A percentile compares a stretch with the other conserved stretches of the same genome.
Conservation (phyloP, 2,797 vertebrate species). For the Macrochelys suwanniensis region DNA sequence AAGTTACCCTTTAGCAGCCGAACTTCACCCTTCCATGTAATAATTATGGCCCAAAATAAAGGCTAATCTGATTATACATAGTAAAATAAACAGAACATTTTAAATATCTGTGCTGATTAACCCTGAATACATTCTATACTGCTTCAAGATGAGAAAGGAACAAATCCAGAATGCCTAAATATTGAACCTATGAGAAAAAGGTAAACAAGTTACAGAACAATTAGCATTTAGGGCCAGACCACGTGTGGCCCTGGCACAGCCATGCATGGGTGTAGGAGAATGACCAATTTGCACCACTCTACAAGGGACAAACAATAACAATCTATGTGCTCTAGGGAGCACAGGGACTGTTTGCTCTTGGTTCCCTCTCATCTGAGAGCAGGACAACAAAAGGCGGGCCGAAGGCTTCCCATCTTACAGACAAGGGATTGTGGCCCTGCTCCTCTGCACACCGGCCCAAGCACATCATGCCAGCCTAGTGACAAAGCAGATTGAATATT, state of each 20-base stretch:
- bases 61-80: slow-evolving; percentile 63
- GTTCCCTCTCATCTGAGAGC: neutral
- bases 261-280: accelerated
- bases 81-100: slow-evolving; percentile 58
- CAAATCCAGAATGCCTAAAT: neutral
- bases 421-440: accelerated
- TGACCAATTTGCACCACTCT: accelerated
- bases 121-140: neutral
- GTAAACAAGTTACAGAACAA: neutral
- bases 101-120: neutral
- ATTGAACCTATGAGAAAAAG: neutral
- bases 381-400: neutral
- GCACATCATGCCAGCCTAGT: neutral
- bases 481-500: neutral
- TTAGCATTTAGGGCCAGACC: accelerated
- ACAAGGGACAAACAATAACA: accelerated
- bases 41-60: slow-evolving; percentile 67
- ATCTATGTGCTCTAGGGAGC: accelerated
- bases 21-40: slow-evolving; percentile 60
- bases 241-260: accelerated
- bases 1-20: slow-evolving; percentile 42
- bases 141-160: neutral
- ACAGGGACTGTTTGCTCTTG: accelerated
- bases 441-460: neutral
- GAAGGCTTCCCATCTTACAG: neutral